Evolutionary conservation across 1,140 invertebrate species (phyloP), one percentile per base, ranked within the genome.

Genomic region (Bombus breviceps): DNA sequence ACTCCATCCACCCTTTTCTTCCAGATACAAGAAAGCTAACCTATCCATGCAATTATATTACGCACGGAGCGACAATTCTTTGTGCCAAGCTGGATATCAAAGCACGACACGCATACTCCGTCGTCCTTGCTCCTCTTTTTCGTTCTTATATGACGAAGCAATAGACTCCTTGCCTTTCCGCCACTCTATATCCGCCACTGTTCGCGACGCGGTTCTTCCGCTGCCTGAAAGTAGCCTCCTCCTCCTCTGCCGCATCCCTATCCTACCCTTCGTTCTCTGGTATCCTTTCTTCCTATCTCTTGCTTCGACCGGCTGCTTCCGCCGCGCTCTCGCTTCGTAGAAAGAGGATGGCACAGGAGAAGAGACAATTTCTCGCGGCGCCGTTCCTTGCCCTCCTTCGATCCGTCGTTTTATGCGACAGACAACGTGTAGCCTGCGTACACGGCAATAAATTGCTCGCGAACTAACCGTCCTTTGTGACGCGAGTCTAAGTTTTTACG

Each of bases 101-200:
- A 90, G 89, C 85, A 79, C 89, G 71, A 73, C 62, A 68, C n/a
- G 76, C 47, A 39, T 64, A 77, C 66, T 66, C 62, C 18, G 37
- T 62, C 62, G 13, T 71, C 68, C 15, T 34, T 22, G 3, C 25
- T 15, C 69, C 32, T 32, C 39, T 69, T 41, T 32, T 41, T 43
- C 12, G 25, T 47, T 59, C 59, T 62, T 73, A 32, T 68, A 81
- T 79, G 59, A 72, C 64, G 32, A 75, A 69, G 81, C 89, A 89
- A 90, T 89, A 89, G 89, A 90, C 88, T 87, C 83, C 78, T 89
- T 53, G 68, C 78, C 81, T 90, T 90, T 87, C 88, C 85, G 88
- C 83, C 88, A 90, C 85, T 90, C 85, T 85, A 90, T 89, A 87
- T 89, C 86, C 89, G 79, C 85, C 84, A 86, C 81, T 90, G 77